These are phyloP conservation scores for Nicator chloris DNA, from an alignment of 2,113 vertebrate genomes.

Conservation along the genomic window DNA sequence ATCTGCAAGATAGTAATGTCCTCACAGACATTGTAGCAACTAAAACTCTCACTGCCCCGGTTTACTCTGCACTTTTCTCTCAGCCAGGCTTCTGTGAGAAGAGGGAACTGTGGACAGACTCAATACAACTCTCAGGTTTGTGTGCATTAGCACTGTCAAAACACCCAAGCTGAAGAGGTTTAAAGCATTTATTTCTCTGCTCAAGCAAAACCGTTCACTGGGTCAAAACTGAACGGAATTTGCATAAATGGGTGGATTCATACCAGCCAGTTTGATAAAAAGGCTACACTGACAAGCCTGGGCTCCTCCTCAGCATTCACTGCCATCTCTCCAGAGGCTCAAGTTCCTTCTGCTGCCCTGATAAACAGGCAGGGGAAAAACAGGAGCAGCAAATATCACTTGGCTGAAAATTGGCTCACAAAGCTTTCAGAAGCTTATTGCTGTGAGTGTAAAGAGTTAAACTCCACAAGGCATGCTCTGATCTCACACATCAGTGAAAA, in stretches of 20 bases:
- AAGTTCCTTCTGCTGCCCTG: not conserved
- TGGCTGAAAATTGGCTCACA: not conserved
- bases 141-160: not conserved
- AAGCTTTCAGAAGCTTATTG: not conserved
- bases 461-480: conserved; percentile 25
- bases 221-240: not conserved
- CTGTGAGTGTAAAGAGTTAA: conserved; percentile 34
- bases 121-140: not conserved
- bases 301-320: not conserved
- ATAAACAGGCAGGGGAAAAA: not conserved
- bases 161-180: not conserved
- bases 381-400: rapidly evolving
- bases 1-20: not conserved
- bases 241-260: not conserved
- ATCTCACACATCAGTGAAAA: conserved; percentile 48
- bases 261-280: not conserved
- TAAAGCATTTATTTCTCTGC: not conserved
- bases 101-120: not conserved
- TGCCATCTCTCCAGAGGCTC: not conserved
- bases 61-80: not conserved
- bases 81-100: not conserved
- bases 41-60: not conserved
- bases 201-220: not conserved
- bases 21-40: not conserved
- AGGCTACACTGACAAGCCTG: not conserved